phyloP scores from a whole-genome alignment of 2,113 vertebrate genomes.

The Oncorhynchus clarkii region DNA sequence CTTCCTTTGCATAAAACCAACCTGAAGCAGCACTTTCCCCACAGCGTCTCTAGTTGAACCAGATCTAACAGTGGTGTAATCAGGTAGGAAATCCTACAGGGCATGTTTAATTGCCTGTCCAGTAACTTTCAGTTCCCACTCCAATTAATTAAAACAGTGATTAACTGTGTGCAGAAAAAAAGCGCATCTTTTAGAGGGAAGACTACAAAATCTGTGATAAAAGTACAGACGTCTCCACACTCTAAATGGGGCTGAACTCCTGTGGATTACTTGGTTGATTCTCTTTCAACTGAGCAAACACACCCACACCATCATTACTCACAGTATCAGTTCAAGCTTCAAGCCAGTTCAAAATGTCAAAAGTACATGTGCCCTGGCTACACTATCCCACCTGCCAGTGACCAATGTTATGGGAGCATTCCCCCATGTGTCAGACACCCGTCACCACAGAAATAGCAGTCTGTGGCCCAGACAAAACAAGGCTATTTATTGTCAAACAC shows the following conservation, averaged over 20 bases:
- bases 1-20: neutral
- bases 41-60: constrained; percentile 9
- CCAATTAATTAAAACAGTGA: constrained; percentile 35
- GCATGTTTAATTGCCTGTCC: constrained; percentile 19
- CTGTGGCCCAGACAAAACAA: constrained; percentile 10
- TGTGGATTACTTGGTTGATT: no score
- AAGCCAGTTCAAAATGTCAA: neutral
- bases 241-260: no score
- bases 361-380: neutral
- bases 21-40: neutral
- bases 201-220: neutral
- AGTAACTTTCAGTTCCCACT: constrained; percentile 24
- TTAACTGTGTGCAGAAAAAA: constrained; percentile 7
- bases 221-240: neutral
- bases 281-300: no score
- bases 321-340: neutral
- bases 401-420: neutral
- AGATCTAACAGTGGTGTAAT: constrained; percentile 47
- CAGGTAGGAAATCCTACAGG: constrained; percentile 24
- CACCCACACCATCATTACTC: neutral
- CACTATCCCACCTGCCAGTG: neutral
- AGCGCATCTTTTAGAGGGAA: constrained; percentile 5
- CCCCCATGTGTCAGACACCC: neutral
- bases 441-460: constrained; percentile 1
- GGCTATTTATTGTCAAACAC: neutral